Conservation (phyloP, 2,797 vertebrate genomes). For the Peromyscus aztecus region DNA sequence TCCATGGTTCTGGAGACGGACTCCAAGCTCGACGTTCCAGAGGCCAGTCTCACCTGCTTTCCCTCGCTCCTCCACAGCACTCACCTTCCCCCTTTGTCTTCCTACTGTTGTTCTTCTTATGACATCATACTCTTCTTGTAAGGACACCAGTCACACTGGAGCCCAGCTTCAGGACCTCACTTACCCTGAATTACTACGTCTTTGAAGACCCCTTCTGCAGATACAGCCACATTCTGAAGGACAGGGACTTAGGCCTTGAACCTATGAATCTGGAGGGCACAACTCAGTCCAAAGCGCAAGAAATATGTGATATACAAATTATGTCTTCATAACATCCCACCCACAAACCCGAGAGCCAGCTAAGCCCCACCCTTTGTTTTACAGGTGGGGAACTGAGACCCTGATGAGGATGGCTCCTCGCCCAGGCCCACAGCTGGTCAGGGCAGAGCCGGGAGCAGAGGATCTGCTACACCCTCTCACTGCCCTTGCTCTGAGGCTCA, state of each 20-base stretch:
- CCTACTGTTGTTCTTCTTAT: neutral
- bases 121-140: neutral
- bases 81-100: neutral
- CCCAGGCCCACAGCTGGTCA: conserved; percentile 19
- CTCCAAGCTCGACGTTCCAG: neutral
- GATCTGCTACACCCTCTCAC: neutral
- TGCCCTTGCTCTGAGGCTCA: neutral
- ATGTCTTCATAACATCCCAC: conserved; percentile 45
- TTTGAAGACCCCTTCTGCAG: conserved; percentile 27
- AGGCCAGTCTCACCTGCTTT: neutral
- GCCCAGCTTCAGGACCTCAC: neutral
- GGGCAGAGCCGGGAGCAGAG: neutral
- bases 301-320: neutral
- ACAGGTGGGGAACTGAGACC: neutral
- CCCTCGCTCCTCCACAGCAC: neutral
- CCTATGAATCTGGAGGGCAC: neutral
- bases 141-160: neutral
- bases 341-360: neutral
- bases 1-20: neutral
- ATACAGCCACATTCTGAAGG: neutral
- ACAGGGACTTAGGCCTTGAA: neutral
- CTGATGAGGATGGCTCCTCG: neutral
- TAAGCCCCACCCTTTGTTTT: neutral
- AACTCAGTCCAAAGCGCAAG: neutral
- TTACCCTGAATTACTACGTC: neutral